Conservation (phyloP, 1,140 invertebrate species). For the Cryptotermes secundus region DNA sequence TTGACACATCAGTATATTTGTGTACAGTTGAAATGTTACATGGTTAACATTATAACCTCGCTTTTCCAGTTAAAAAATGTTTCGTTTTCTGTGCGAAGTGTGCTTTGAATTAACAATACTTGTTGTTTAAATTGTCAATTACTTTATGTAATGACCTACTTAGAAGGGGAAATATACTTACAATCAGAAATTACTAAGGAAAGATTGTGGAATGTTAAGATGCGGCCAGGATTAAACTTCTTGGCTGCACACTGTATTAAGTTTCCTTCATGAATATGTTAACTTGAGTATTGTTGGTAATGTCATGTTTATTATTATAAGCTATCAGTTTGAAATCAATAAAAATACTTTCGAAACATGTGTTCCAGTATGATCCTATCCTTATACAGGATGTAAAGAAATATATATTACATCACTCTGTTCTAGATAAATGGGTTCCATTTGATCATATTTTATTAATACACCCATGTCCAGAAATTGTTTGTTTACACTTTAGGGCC, state of each 20-base stretch:
- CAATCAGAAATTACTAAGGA: background rate
- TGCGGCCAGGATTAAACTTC: background rate
- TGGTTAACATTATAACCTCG: background rate
- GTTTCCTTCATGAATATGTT: background rate
- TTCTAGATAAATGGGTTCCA: too few species aligned
- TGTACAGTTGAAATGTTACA: background rate
- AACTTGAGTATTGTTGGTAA: background rate
- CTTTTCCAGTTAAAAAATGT: background rate
- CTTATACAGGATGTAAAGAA: too few species aligned
- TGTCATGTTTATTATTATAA: background rate
- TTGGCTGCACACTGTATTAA: background rate
- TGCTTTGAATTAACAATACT: background rate
- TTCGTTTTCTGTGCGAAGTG: background rate
- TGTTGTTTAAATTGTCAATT: background rate
- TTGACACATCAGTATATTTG: background rate
- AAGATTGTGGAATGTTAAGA: background rate
- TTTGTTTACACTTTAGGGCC: too few species aligned
- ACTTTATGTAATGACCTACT: background rate
- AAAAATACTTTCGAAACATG: background rate
- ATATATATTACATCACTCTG: too few species aligned
- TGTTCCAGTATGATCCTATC: too few species aligned
- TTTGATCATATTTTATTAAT: too few species aligned
- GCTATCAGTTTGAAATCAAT: background rate
- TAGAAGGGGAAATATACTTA: background rate
- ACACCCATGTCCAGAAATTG: too few species aligned